Base-by-base conservation (phyloP, 2,113 vertebrate genomes). In the Micronycteris hirsuta region DNA sequence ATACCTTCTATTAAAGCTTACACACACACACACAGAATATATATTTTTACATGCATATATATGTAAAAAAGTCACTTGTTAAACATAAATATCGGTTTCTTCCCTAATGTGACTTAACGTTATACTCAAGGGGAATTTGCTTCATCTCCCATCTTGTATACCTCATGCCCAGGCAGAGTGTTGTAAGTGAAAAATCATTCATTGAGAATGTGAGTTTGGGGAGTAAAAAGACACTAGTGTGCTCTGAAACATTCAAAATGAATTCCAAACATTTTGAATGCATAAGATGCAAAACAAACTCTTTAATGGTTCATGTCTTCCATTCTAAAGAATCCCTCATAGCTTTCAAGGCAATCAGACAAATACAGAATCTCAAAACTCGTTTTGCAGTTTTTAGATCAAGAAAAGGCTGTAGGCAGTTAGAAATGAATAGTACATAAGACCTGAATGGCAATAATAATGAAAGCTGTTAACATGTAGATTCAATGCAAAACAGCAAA, bases 381-480 rank as follows among this genome's bases (percentile, higher is more conserved):
- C 65, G 20, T 84, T 97, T 94, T 94, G 92, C 63, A 95, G 90
- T 81, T 95, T 91, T 93, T 78, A 95, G 94, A 96, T 94, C 26
- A n/a, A 85, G 65, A 93, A 93, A 94, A 96, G 45, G 83, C 77
- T 97, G 45, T 68, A 94, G 83, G 89, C 95, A 97, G 58, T 74
- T 97, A 31, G 88, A 97, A 97, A 96, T 94, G 96, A 93, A 96
- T 88, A 97, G 58, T 76, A 96, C 85, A 96, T 92, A 94, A 97
- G 49, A 91, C 14, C 26, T 36, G 65, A 94, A 94, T 95, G 89
- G 63, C 89, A 91, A 92, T 68, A 96, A 97, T 96, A 95, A 95
- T 91, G 80, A 88, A 96, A 86, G 67, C 63, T 96, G 54, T 94
- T 98, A 94, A 92, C 91, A 97, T 95, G 81, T 22, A 96, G 81